Base-by-base conservation (phyloP, 2,888 invertebrate genomes). In the Netelia inedita region DNA sequence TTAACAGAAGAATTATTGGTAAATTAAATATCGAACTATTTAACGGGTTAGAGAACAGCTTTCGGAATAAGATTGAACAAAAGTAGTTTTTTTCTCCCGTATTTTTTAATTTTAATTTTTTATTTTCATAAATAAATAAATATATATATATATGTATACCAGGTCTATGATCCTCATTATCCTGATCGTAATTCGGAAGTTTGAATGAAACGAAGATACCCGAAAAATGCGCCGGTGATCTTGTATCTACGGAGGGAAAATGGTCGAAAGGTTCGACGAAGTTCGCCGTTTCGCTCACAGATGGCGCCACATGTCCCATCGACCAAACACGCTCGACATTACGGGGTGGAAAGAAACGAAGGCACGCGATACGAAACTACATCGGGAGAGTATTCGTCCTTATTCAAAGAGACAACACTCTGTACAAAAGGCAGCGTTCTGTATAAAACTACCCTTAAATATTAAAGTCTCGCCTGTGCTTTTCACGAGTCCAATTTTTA, bases 231-330 rank as follows among this genome's bases (percentile, higher is more conserved):
- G 66, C 0, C 43, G 53, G 5, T 9, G 21, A 28, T 28, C 28
- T 65, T 50, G 46, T 71, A 65, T 69, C 82, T 71, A 82, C 74
- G 53, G 85, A 83, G 82, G 86, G 82, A 57, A 85, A 87, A 59
- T 68, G 46, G 78, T 66, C 66, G 55, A 59, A 43, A 46, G 68
- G 63, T 46, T 28, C 78, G 2, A 14, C 19, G 19, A 21, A 57
- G 68, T 92, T 93, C 90, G 76, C 16, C 41, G 86, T 28, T 83
- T 74, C 10, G 23, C 85, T 71, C 86, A 92, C 87, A 93, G 93
- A 90, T 91, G 93, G 92, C 92, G 89, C 71, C 91, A 93, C 92
- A 28, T 80, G 86, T 73, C 66, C 83, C 85, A 57, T 66, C n/a
- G 53, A 59, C 50, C 23, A 9, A 23, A 8, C 23, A 35, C 16